Conservation (phyloP, 1,140 invertebrate species). For the Leptinotarsa defecta region DNA sequence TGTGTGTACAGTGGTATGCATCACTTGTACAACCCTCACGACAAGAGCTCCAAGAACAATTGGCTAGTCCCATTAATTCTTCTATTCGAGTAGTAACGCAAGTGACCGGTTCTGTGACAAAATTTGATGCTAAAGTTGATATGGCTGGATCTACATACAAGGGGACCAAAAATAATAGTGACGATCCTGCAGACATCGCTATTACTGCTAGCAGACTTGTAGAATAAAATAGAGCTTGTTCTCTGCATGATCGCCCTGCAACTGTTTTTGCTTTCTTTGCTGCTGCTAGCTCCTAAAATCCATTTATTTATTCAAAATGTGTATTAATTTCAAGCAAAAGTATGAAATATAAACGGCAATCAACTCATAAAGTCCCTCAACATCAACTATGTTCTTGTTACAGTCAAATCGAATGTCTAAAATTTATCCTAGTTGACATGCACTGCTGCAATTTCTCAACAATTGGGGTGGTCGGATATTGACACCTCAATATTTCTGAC, state of each 20-base stretch:
- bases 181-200: conserved; percentile 79
- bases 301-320: no score
- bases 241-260: conserved; percentile 71
- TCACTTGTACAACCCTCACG: conserved; percentile 87
- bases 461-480: conserved; percentile 9
- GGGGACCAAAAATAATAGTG: conserved; percentile 83
- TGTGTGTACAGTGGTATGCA: conserved; percentile 82
- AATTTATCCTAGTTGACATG: neutral
- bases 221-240: conserved; percentile 77
- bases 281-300: conserved; percentile 40
- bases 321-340: no score
- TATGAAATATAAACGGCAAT: no score
- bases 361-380: no score
- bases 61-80: conserved; percentile 72
- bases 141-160: conserved; percentile 90
- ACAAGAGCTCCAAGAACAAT: conserved; percentile 86
- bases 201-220: conserved; percentile 78
- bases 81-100: conserved; percentile 78
- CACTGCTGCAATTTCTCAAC: neutral
- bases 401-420: no score
- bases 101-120: conserved; percentile 75
- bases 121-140: conserved; percentile 82
- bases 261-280: conserved; percentile 51
- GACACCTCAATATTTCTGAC: conserved; percentile 3
- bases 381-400: no score